Evolutionary conservation across 1,140 invertebrate genomes (phyloP).

Genomic region (roundworm (Caenorhabditis elegans)): DNA sequence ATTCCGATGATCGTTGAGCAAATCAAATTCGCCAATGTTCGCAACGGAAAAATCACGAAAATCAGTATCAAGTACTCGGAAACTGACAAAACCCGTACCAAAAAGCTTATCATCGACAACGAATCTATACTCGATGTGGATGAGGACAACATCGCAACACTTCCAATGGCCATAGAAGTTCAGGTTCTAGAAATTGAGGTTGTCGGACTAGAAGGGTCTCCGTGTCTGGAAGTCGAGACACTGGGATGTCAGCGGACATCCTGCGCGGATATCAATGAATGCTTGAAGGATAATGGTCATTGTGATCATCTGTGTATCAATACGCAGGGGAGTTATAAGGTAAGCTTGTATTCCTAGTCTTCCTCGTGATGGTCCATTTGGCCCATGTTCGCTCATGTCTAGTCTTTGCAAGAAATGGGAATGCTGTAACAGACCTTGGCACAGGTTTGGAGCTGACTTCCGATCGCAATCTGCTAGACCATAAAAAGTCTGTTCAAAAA

Average conservation of each 20-base stretch:
- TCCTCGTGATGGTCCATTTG: not conserved
- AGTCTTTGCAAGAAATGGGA: no score
- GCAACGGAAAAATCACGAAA: not conserved
- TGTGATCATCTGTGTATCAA: constrained; percentile 74
- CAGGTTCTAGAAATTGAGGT: constrained; percentile 82
- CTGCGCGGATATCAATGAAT: constrained; percentile 78
- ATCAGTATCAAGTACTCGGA: constrained; percentile 18
- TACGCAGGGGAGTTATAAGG: constrained; percentile 76
- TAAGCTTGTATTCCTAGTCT: no score
- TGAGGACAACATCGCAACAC: constrained; percentile 79
- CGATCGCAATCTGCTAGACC: no score
- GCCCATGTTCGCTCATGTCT: no score
- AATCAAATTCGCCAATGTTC: not conserved
- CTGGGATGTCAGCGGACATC: constrained; percentile 32
- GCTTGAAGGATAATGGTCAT: constrained; percentile 82
- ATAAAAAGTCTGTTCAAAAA: no score
- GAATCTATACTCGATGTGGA: not conserved
- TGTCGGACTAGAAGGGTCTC: constrained; percentile 86
- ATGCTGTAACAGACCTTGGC: no score
- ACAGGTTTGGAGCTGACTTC: no score
- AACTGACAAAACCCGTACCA: not conserved
- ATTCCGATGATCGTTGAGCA: constrained; percentile 59
- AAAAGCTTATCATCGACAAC: constrained; percentile 1
- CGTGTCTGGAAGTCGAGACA: constrained; percentile 72
- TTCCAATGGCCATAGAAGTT: constrained; percentile 87